Evolutionary conservation across 2,797 vertebrate genomes (phyloP).

Genomic region (Cryptoprocta ferox): DNA sequence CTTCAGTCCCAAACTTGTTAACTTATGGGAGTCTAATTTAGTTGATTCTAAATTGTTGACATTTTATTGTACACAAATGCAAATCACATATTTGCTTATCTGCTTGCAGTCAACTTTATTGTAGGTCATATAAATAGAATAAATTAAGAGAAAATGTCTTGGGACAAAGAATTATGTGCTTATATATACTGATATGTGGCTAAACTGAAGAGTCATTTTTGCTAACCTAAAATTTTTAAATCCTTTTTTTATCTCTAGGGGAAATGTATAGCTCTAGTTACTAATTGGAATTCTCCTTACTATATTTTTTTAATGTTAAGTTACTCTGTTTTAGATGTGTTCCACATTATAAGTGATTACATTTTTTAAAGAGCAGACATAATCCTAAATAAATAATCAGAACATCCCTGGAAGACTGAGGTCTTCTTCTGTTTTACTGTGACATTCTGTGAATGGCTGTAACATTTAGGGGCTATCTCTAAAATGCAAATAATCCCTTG

Average conservation of each 20-base stretch:
- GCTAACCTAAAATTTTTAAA: conserved; percentile 36
- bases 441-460: not conserved
- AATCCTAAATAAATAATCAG: conserved; percentile 47
- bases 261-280: conserved; percentile 16
- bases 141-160: conserved; percentile 64
- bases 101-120: conserved; percentile 52
- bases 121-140: conserved; percentile 54
- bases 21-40: conserved; percentile 62
- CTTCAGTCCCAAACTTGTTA: conserved; percentile 6
- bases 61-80: conserved; percentile 57
- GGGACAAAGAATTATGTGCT: conserved; percentile 54
- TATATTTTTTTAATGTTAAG: not conserved
- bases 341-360: not conserved
- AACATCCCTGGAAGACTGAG: not conserved
- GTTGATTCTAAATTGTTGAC: conserved; percentile 67
- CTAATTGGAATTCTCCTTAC: not conserved
- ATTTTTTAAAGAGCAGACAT: conserved; percentile 44
- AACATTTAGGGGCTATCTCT: not conserved
- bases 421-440: conserved; percentile 2
- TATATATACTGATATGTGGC: not conserved
- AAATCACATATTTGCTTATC: conserved; percentile 72
- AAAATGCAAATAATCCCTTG: conserved; percentile 21
- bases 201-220: conserved; percentile 35
- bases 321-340: conserved; percentile 41
- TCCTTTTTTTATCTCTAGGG: not conserved